Percentiles rank a stretch among this genome's conserved stretches.
Evolutionary conservation across 1,140 invertebrate genomes (phyloP).

Genomic region (Heliconius hewitsoni): DNA sequence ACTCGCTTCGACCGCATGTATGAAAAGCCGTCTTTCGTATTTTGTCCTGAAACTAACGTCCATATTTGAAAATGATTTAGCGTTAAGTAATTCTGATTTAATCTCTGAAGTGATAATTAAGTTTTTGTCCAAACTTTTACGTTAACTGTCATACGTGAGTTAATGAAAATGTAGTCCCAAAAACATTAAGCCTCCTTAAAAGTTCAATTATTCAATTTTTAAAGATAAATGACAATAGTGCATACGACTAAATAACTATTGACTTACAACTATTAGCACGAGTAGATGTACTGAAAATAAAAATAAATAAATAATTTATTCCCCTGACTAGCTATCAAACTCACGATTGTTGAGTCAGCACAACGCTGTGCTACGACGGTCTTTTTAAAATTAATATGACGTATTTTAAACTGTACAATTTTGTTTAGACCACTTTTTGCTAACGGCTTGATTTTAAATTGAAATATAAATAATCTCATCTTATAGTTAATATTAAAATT

Average conservation of each 20-base stretch:
- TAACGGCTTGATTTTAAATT: not conserved
- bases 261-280: too few relatives aligned
- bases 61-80: conserved; percentile 80
- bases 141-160: conserved; percentile 12
- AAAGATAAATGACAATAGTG: not conserved
- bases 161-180: conserved; percentile 22
- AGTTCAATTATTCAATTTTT: not conserved
- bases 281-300: too few relatives aligned
- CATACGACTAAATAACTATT: not conserved
- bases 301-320: too few relatives aligned
- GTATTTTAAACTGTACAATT: not conserved
- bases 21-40: conserved; percentile 74
- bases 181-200: not conserved
- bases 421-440: not conserved
- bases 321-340: too few relatives aligned
- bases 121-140: conserved; percentile 37
- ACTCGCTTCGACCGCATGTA: conserved; percentile 44
- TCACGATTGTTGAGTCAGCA: too few relatives aligned
- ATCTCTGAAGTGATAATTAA: conserved; percentile 42
- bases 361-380: too few relatives aligned
- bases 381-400: not conserved
- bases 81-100: conserved; percentile 75
- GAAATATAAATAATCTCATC: not conserved
- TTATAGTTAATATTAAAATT: not conserved
- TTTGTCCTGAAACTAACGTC: conserved; percentile 78